Conservation (phyloP, 1,140 invertebrate genomes). For the Drosophila miranda region DNA sequence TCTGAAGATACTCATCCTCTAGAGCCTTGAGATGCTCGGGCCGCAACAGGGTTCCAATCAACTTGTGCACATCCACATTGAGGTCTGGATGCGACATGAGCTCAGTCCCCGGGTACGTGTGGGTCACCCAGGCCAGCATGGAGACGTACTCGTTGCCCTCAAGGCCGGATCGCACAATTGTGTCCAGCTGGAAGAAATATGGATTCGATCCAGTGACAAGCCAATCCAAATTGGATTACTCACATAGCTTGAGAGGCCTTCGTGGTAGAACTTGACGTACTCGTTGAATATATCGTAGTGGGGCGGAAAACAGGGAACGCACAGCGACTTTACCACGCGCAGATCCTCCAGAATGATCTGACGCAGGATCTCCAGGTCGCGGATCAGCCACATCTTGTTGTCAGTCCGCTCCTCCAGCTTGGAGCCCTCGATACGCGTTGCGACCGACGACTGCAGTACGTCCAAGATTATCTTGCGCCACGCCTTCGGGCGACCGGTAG, state of each 20-base stretch:
- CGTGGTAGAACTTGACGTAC: conserved; percentile 97
- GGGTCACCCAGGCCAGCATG: conserved; percentile 94
- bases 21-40: conserved; percentile 89
- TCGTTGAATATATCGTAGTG: conserved; percentile 95
- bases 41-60: conserved; percentile 88
- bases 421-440: conserved; percentile 92
- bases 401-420: conserved; percentile 95
- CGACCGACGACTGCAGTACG: conserved; percentile 92
- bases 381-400: conserved; percentile 98
- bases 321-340: conserved; percentile 94
- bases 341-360: conserved; percentile 95
- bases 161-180: conserved; percentile 92
- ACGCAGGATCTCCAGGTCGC: conserved; percentile 89
- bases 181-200: conserved; percentile 88
- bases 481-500: conserved; percentile 95
- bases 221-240: conserved; percentile 70
- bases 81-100: conserved; percentile 94
- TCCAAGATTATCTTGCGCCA: conserved; percentile 95
- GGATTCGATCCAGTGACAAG: neutral
- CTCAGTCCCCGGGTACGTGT: conserved; percentile 92
- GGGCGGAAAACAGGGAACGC: conserved; percentile 97
- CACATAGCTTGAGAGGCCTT: conserved; percentile 92
- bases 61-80: conserved; percentile 87
- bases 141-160: conserved; percentile 99
- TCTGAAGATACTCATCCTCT: conserved; percentile 91